Conservation (phyloP, 2,113 vertebrate species). For the Halichoeres trimaculatus region DNA sequence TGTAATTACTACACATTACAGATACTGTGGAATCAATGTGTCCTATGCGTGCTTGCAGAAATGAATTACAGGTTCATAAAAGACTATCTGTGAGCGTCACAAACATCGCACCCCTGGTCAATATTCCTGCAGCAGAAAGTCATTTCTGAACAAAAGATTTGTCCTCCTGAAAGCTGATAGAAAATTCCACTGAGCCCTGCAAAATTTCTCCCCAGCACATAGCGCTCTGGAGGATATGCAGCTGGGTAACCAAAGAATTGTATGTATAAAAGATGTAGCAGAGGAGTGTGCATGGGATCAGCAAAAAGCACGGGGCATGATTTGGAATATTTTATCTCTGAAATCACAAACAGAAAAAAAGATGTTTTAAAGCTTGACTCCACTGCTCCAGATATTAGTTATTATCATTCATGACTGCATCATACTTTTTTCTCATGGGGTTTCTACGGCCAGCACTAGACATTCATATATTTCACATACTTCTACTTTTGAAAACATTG, state of each 20-base stretch:
- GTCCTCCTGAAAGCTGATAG: conserved; percentile 67
- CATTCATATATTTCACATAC: too few species aligned
- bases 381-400: neutral
- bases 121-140: conserved; percentile 71
- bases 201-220: conserved; percentile 53
- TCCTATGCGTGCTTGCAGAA: conserved; percentile 73
- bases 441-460: too few species aligned
- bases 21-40: conserved; percentile 78
- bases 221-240: conserved; percentile 66
- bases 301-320: conserved; percentile 68
- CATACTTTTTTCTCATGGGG: neutral
- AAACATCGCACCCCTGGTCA: conserved; percentile 68
- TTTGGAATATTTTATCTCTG: conserved; percentile 67
- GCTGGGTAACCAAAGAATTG: conserved; percentile 64
- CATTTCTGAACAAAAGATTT: conserved; percentile 75
- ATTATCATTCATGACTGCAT: neutral
- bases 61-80: conserved; percentile 80
- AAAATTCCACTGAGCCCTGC: conserved; percentile 74
- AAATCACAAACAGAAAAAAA: conserved; percentile 42
- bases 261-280: conserved; percentile 69
- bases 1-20: conserved; percentile 80
- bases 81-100: conserved; percentile 69
- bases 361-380: neutral
- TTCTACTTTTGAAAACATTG: too few species aligned
- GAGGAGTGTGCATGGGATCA: conserved; percentile 64